These are phyloP conservation scores for Naso thynnoides DNA, from an alignment of 2,797 vertebrate genomes.

Conservation along the genomic window DNA sequence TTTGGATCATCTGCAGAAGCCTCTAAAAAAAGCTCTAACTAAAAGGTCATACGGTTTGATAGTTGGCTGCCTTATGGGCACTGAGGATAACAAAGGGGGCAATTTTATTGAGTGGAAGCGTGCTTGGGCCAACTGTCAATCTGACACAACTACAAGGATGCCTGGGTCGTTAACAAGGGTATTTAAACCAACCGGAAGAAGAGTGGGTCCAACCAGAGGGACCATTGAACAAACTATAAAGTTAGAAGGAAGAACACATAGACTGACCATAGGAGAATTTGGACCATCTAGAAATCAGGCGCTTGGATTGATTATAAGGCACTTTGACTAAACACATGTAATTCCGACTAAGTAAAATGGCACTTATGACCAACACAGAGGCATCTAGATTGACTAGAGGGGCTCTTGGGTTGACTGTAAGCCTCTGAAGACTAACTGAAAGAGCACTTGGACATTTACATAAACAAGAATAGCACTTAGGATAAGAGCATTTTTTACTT, in stretches of 20 bases:
- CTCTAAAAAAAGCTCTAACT: neutral
- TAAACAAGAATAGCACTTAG: too few relatives aligned
- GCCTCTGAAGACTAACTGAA: neutral
- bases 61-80: too few relatives aligned
- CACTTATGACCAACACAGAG: too few relatives aligned
- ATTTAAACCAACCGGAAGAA: neutral
- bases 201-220: neutral
- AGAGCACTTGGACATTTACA: neutral
- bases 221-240: too few relatives aligned
- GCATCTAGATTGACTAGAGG: too few relatives aligned
- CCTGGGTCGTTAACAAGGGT: neutral
- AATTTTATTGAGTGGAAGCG: neutral
- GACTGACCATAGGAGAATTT: neutral
- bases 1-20: neutral
- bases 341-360: too few relatives aligned
- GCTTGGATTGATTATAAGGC: neutral
- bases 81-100: neutral
- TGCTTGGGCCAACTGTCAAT: neutral
- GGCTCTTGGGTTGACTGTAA: too few relatives aligned
- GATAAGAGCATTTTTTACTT: too few relatives aligned
- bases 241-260: too few relatives aligned
- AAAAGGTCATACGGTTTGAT: neutral
- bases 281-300: neutral
- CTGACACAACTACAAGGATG: neutral
- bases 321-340: neutral